Base-by-base conservation (phyloP, 2,888 invertebrate species). In the Dimorphilus gyrociliatus region DNA sequence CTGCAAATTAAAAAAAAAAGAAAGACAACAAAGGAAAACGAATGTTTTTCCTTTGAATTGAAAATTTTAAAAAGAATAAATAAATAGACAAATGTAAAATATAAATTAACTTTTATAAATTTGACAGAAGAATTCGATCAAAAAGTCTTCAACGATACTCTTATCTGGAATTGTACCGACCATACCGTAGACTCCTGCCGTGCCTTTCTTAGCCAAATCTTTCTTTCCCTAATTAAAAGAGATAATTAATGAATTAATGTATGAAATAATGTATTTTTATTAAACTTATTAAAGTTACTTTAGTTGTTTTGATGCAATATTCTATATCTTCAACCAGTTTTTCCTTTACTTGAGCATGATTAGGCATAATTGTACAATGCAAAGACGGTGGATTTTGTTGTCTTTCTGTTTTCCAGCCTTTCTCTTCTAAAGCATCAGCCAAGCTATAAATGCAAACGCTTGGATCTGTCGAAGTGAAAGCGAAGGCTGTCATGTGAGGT, bases 121-220 rank as follows among this genome's bases (percentile, higher is more conserved):
- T 36, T 55, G 50, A 25, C 51, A 52, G 42, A 57, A 57, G 38
- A 55, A 55, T 30, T 57, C 55, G 12, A 50, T 47, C 8, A 55
- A 41, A 33, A 57, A 57, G 29, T 57, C 55, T n/a, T 49, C 49
- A 16, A 57, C 40, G 34, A 57, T 51, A 4, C 46, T 38, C 28
- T 53, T 51, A 37, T 54, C 55, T 4, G 57, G 57, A 16, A 57
- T 50, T 2, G 44, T 46, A 1, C 51, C 53, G 38, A 57, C 49
- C 55, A 55, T 55, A 2, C 57, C 55, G 29, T 57, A 57, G 30
- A 57, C 48, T 1, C 49, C 55, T 0, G 57, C 55, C 6, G 50
- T 49, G 2, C 56, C 55, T 21, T 50, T 45, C 35, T 50, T 50
- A 5, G 46, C 36, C 26, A 49, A 33, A 2, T 44, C 31, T 31